Base-by-base conservation (phyloP, 1,140 invertebrate species). In the Aphaenogaster ashmeadi region DNA sequence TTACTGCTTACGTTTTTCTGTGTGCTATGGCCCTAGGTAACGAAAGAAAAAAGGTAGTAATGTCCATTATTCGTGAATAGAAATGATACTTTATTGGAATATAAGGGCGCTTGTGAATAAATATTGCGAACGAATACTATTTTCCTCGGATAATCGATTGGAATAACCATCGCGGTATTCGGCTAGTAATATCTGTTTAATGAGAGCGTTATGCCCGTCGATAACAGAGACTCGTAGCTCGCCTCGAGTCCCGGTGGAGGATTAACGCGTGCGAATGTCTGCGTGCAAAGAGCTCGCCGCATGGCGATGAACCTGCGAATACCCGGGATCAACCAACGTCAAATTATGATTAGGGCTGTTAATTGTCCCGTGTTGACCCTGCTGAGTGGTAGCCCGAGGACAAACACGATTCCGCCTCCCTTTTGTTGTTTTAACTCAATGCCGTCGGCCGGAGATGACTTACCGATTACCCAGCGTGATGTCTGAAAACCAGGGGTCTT, bases 331-430 rank as follows among this genome's bases (percentile, higher is more conserved):
- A 91, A 89, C 86, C 79, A 86, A 92, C 87, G 90, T 92, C 91
- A 90, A 92, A 91, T 92, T 91, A 92, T 93, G 91, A 93, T 93
- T 91, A 93, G 87, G 88, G 87, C 87, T 88, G 89, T 93, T 93
- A 93, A 93, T 93, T 93, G 92, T 89, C 88, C 87, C 90, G 41
- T 93, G 92, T 93, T 93, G 92, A 93, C 92, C 87, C 89, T 93
- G 64, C 90, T 90, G 90, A 93, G 92, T 93, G 92, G 92, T 89
- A 83, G 89, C 86, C 78, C 88, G 85, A 86, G 89, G 89, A 90
- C 90, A 93, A 93, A 93, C 87, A 92, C 87, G 79, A 83, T 80
- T 88, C 86, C 80, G 74, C 77, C 87, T 89, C 87, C 91, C 92
- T 92, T 87, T 84, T 93, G 92, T 93, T 93, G 88, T 93, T 92